Conservation (phyloP, 2,797 vertebrate species). For the Cryptoprocta ferox region DNA sequence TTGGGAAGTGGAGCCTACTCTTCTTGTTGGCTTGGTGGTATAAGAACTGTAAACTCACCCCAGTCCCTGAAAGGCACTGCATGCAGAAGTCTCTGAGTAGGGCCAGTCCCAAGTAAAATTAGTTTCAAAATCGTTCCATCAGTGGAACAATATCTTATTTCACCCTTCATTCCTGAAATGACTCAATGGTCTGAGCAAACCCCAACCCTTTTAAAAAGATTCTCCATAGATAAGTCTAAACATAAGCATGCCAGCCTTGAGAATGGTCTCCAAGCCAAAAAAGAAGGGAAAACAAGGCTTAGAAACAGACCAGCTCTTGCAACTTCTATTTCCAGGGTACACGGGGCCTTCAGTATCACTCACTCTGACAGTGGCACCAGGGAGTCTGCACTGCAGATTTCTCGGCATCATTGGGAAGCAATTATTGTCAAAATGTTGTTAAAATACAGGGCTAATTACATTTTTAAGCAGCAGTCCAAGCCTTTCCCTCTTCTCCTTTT, state of each 20-base stretch:
- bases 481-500: constrained; percentile 24
- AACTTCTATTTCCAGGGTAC: not conserved
- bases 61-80: not conserved
- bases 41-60: not conserved
- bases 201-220: fast-evolving
- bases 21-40: not conserved
- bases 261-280: not conserved
- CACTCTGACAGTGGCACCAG: constrained; percentile 59
- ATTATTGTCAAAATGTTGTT: constrained; percentile 69
- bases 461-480: constrained; percentile 33
- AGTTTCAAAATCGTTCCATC: not conserved
- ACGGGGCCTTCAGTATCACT: not conserved
- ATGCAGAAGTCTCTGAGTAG: not conserved
- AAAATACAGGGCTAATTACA: constrained; percentile 77
- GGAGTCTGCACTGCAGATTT: constrained; percentile 71
- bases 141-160: not conserved
- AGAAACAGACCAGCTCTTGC: not conserved
- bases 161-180: not conserved
- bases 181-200: fast-evolving
- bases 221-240: not conserved
- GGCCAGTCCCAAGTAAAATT: not conserved
- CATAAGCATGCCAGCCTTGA: not conserved
- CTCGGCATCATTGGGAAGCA: constrained; percentile 55
- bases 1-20: too few species aligned
- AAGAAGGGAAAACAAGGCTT: not conserved